These are phyloP conservation scores for Palythoa heliodiscus DNA, from an alignment of 92 coral and sea anemone species.

Conservation along the genomic window DNA sequence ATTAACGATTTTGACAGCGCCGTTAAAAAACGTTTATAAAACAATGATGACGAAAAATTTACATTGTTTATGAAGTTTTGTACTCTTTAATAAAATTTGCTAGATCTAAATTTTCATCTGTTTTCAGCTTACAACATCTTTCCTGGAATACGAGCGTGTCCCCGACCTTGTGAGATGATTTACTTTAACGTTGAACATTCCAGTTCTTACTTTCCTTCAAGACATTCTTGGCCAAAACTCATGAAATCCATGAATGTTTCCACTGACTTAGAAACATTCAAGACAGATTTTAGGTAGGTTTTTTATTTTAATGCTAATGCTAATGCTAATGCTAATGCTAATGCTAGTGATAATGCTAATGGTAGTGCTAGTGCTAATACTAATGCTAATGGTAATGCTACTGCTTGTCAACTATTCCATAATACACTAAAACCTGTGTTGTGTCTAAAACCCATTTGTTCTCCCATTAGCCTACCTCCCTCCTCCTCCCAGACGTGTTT, in stretches of 20 bases:
- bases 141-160: neutral
- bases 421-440: no score
- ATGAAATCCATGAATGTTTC: conserved; percentile 14
- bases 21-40: no score
- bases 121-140: neutral
- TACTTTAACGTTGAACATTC: neutral
- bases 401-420: no score
- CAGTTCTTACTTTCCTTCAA: conserved; percentile 3
- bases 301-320: neutral
- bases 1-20: no score
- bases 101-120: neutral
- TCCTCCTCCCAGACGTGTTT: no score
- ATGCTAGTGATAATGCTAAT: no score
- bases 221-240: neutral
- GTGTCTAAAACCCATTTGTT: no score
- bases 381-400: no score
- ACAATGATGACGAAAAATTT: neutral
- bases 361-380: no score
- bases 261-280: neutral
- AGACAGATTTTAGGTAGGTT: conserved; percentile 21
- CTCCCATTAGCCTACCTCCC: no score
- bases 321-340: no score
- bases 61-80: neutral
- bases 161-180: neutral
- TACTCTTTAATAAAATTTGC: no score